Evolutionary conservation across 1,140 invertebrate genomes (phyloP), one percentile per base, ranked within the genome.

Genomic region (Odontomachus brunneus): DNA sequence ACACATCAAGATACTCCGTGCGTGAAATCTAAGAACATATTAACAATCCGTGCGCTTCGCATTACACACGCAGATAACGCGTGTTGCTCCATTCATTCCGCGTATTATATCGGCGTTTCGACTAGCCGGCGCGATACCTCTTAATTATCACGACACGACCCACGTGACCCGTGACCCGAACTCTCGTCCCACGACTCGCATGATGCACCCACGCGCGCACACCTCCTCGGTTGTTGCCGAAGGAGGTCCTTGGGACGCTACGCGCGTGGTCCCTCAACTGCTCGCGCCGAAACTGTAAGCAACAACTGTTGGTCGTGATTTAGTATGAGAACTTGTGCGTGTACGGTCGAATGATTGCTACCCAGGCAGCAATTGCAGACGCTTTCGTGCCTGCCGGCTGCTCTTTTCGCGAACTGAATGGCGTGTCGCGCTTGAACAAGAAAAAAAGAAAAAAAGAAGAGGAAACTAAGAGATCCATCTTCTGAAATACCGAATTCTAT

Each of bases 341-440:
- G 89, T 44, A 82, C 82, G 71, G 86, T 82, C 85, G 90, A 74
- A 86, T 90, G 91, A 93, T 44, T 11, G 38, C 38, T 93, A 92
- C 88, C 88, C 89, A 91, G 90, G 89, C 90, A 92, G 83, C 74
- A 93, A 92, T 89, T 89, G 90, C 90, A 51, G 53, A 53, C 38
- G 26, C 55, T 51, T 72, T 82, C 67, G 55, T 82, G 44, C 65
- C 48, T 14, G 44, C 12, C 55, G 44, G 55, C 55, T 74, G 69
- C n/a, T 80, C 75, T 26, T 80, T 80, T 78, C 22, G 63, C 51
- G 3, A 59, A 48, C 22, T 55, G 19, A 55, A 29, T 17, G 38
- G 72, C 33, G 48, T 26, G 69, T 78, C 22, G 38, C 19, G 7
- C 19, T 38, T 22, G 9, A 67, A 14, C 2, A 67, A 55, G 19